phyloP scores from a whole-genome alignment of 2,888 invertebrate genomes.

The Ichneumoninae sp. region DNA sequence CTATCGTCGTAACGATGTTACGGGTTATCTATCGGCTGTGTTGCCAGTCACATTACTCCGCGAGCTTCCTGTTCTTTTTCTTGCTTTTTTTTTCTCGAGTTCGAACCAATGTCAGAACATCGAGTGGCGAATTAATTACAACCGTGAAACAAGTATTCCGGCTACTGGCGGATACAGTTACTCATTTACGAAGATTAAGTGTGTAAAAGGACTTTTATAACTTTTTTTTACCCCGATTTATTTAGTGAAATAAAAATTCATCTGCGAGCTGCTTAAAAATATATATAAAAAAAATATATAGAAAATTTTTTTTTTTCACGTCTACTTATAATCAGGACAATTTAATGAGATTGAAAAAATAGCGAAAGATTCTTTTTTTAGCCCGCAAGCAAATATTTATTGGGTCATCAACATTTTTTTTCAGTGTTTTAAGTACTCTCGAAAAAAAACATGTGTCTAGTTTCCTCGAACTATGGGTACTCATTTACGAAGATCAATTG shows the following conservation, averaged over 20 bases:
- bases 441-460: not conserved
- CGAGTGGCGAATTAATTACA: not conserved
- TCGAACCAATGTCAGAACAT: not conserved
- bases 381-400: not conserved
- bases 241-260: too few species aligned
- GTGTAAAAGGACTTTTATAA: not conserved
- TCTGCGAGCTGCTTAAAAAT: too few species aligned
- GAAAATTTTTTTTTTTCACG: not conserved
- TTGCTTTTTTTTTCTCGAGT: not conserved
- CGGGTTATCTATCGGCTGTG: slow-evolving; percentile 10
- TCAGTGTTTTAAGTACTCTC: not conserved
- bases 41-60: slow-evolving; percentile 23
- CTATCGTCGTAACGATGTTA: not conserved
- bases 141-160: not conserved
- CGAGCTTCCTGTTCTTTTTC: not conserved
- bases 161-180: not conserved
- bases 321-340: not conserved
- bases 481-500: too few species aligned
- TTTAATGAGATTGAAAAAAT: not conserved
- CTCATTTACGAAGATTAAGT: not conserved
- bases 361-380: too few species aligned
- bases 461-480: not conserved
- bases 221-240: too few species aligned
- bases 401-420: too few species aligned
- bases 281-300: too few species aligned